Base-by-base conservation (phyloP, 30 jellyfish, hydroid and myxozoan genomes). In the Aurelia coerulea region DNA sequence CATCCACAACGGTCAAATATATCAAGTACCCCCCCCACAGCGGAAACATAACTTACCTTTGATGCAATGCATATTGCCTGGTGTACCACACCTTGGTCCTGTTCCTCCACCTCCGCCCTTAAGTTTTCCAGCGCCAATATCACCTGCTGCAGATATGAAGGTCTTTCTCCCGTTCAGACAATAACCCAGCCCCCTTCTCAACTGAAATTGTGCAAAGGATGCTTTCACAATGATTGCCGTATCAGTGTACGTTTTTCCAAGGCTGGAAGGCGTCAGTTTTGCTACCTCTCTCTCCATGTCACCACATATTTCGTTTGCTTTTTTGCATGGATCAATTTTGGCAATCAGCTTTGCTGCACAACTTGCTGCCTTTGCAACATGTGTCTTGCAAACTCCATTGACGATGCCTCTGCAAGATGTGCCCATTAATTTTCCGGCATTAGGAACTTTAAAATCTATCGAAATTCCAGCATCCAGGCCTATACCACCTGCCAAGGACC, bases 381-480 rank as follows among this genome's bases (percentile, higher is more conserved):
- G 76, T 13, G 16, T 18, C 41, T 35, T 17, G 60, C 90, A 79
- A 19, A 73, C 81, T 9, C 34, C 81, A 17, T 23, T 49, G 81
- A 66, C 70, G 9, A 79, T 56, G 8, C 73, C 90, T 23, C 65
- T 41, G 35, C 90, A 79, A 5, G 80, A 79, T 37, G 39, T 42
- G 14, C 90, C 81, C 14, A 65, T 9, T 10, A 79, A 37, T 42
- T 14, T 79, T 2, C 73, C 75, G 1, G 74, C 19, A 23, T 68
- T 63, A 5, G 65, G 59, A 19, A 41, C 68, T 11, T 31, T 37
- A 5, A 69, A 12, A 71, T 79, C 90, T 17, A 18, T 46, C 7
- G 76, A 56, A 23, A 79, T 33, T 5, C 81, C 90, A 11, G 74
- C 90, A 46, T 65, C 80, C 18, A 79, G 69, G 17, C 90, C 90